Evolutionary conservation across 2,113 vertebrate species (phyloP), one percentile per base, ranked within the genome.

Genomic region (Tringa solitaria): DNA sequence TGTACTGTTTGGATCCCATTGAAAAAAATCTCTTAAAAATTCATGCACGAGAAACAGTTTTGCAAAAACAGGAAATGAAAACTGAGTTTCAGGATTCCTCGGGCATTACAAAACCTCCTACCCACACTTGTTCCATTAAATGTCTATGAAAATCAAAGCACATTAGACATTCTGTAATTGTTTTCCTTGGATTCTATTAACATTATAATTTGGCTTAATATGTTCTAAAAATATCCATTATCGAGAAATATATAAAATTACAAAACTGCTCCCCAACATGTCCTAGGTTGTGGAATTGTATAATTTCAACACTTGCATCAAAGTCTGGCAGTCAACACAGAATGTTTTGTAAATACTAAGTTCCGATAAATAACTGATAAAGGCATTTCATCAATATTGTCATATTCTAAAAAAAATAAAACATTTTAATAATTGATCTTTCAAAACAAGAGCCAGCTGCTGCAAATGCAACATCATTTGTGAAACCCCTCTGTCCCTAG

Each of bases 321-420:
- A 27, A 53, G 32, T 51, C 56, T 64, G 35, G 45, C 6, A 87
- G 43, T 35, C 39, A 92, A 73, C 21, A 87, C 7, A 65, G 20
- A 53, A 60, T 8, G 19, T 14, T 69, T 63, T 50, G 46, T 24
- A 64, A 87, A 81, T 5, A 59, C 2, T 9, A 33, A 60, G 16
- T 57, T 81, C 15, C 69, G 11, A 74, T 45, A 78, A 79, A 53
- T 41, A 82, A n/a, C 16, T n/a, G n/a, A n/a, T n/a, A n/a, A n/a
- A 53, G 0, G 0, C 2, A 4, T 63, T 74, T 27, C 20, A 50
- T 61, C 3, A 0, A 67, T 33, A 22, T 60, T 41, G 14, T n/a
- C 8, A 63, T 27, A 77, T 11, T 43, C 14, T 46, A 21, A 65
- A 73, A 59, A 53, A 33, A 63, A 3, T 9, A 28, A 14, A 65